A percentile compares a stretch with the other conserved stretches of the same genome.
These are phyloP conservation scores for Drosophila rufa DNA, from an alignment of 1,140 invertebrate genomes.

Conservation along the genomic window DNA sequence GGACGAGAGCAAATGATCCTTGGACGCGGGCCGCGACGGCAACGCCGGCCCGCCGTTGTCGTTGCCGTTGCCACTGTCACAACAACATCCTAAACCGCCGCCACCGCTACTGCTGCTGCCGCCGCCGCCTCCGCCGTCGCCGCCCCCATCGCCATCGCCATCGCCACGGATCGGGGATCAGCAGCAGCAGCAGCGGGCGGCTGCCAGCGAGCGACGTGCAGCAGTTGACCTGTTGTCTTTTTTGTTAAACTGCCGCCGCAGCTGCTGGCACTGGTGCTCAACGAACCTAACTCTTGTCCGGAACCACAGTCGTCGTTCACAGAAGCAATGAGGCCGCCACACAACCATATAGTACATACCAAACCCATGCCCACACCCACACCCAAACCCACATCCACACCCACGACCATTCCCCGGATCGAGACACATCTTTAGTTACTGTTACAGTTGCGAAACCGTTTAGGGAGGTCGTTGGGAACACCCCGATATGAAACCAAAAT, in stretches of 20 bases:
- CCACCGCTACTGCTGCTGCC: not conserved
- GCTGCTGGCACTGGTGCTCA: conserved; percentile 33
- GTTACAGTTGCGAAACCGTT: conserved; percentile 42
- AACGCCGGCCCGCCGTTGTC: conserved; percentile 16
- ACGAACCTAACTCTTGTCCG: conserved; percentile 48
- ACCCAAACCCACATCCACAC: not conserved
- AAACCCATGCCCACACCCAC: not conserved
- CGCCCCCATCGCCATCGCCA: not conserved
- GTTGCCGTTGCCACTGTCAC: conserved; percentile 27
- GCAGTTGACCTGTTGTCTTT: conserved; percentile 64
- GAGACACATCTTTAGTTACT: conserved; percentile 33
- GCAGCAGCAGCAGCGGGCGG: conserved; percentile 24
- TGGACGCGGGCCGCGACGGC: conserved; percentile 7
- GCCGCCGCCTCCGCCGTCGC: no score
- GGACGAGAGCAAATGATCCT: conserved; percentile 67
- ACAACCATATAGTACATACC: conserved; percentile 4
- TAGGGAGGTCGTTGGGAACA: conserved; percentile 6
- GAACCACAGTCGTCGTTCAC: conserved; percentile 32
- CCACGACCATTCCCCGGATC: conserved; percentile 5
- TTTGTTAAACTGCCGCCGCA: conserved; percentile 58
- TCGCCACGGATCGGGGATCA: conserved; percentile 8
- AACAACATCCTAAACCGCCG: conserved; percentile 9
- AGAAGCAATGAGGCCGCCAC: conserved; percentile 18
- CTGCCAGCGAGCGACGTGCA: conserved; percentile 36
- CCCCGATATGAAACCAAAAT: conserved; percentile 13